Evolutionary conservation across 53 echinoderm and acorn worm species (phyloP).

Genomic region (Glandiceps talaboti): DNA sequence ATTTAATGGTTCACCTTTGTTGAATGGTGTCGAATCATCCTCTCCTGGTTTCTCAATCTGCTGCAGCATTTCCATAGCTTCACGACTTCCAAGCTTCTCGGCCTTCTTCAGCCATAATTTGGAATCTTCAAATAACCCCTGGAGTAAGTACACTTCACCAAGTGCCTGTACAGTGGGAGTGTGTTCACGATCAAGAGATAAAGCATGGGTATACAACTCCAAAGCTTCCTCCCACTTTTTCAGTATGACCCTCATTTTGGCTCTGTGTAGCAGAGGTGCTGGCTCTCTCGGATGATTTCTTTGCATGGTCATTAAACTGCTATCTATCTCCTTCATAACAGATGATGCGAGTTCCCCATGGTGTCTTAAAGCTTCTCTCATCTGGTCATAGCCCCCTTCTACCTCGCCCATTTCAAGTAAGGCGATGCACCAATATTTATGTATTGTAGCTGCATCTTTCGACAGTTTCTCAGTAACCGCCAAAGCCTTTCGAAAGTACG

Average conservation of each 20-base stretch:
- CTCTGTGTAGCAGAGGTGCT: not conserved
- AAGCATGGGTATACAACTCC: not conserved
- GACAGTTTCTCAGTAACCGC: not conserved
- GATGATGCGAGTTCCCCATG: not conserved
- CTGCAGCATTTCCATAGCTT: not conserved
- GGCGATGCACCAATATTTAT: not conserved
- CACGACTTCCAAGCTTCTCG: not conserved
- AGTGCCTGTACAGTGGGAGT: not conserved
- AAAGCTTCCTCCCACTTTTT: not conserved
- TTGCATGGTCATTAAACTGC: not conserved
- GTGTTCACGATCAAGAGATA: not conserved
- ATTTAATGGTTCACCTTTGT: no score
- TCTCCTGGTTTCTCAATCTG: not conserved
- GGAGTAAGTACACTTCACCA: not conserved
- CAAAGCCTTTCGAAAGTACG: not conserved
- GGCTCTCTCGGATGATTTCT: not conserved
- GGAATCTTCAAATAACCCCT: not conserved
- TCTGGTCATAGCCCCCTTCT: not conserved
- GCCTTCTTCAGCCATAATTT: not conserved
- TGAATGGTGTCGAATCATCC: no score
- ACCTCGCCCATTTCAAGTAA: not conserved
- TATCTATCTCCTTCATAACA: not conserved
- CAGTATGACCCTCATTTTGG: not conserved
- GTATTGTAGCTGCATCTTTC: not conserved
- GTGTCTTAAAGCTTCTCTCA: not conserved